These are phyloP conservation scores for Arnoldichthys spilopterus DNA, from an alignment of 2,797 vertebrate genomes.

Conservation along the genomic window DNA sequence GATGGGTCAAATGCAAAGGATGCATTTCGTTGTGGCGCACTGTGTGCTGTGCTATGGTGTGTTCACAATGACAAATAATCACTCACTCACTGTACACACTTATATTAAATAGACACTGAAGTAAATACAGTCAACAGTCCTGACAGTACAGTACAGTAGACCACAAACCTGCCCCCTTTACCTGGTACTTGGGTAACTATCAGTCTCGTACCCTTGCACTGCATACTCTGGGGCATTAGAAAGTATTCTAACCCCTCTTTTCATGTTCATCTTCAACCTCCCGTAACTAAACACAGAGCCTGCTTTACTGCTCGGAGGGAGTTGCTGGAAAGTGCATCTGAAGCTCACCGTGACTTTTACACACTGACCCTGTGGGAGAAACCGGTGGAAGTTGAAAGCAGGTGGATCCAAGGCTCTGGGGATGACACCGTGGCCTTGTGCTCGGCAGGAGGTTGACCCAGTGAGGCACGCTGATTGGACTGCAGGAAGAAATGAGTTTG, in stretches of 20 bases:
- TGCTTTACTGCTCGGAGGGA: not conserved
- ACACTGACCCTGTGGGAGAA: not conserved
- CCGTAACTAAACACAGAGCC: not conserved
- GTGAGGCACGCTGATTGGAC: not conserved
- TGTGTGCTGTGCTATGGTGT: too few relatives aligned
- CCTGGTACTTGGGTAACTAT: too few relatives aligned
- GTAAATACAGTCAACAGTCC: not conserved
- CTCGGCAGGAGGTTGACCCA: not conserved
- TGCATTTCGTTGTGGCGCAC: too few relatives aligned
- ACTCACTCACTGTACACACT: too few relatives aligned
- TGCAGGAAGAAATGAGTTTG: not conserved
- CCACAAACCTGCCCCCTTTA: too few relatives aligned
- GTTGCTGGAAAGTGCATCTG: not conserved
- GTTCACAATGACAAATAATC: too few relatives aligned
- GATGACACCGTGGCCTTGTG: constrained; percentile 1
- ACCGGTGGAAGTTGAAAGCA: not conserved
- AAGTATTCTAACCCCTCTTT: constrained; percentile 14
- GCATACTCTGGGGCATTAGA: too few relatives aligned
- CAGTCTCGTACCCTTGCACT: too few relatives aligned
- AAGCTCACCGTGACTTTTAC: not conserved
- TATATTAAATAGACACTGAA: not conserved
- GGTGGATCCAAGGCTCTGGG: not conserved
- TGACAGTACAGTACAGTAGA: too few relatives aligned
- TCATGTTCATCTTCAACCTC: constrained; percentile 23
- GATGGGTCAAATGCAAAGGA: too few relatives aligned